A percentile compares a stretch with the other conserved stretches of the same genome.
These are phyloP conservation scores for Baryphthengus martii DNA, from an alignment of 2,113 vertebrate genomes.

Conservation along the genomic window DNA sequence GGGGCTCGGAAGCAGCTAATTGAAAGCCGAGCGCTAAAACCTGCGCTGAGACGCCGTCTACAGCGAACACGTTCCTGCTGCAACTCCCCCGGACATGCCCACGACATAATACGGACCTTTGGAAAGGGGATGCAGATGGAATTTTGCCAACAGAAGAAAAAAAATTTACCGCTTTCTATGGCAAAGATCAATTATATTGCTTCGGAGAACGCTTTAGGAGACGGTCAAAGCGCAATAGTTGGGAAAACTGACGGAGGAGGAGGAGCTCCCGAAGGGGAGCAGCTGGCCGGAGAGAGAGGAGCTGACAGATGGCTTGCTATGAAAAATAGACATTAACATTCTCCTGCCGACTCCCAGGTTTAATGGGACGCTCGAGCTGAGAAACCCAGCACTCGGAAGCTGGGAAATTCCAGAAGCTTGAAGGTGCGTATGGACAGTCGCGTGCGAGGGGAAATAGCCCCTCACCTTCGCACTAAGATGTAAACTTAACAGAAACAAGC, in stretches of 20 bases:
- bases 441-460: neutral
- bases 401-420: neutral
- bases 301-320: neutral
- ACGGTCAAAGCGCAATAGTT: neutral
- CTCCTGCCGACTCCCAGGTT: neutral
- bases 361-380: neutral
- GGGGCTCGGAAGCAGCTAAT: rapidly evolving
- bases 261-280: neutral
- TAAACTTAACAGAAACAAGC: rapidly evolving
- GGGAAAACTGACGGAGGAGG: neutral
- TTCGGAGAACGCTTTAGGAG: neutral
- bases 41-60: rapidly evolving
- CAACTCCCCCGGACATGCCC: rapidly evolving
- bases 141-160: neutral
- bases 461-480: rapidly evolving
- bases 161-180: rapidly evolving
- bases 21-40: neutral
- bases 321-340: neutral
- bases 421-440: rapidly evolving
- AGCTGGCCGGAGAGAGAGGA: neutral
- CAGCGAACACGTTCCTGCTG: rapidly evolving
- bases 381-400: neutral
- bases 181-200: neutral
- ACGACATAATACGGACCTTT: rapidly evolving
- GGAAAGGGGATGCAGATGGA: neutral